Evolutionary conservation across 2,113 vertebrate genomes (phyloP), one percentile per base, ranked within the genome.

Genomic region (Bujurquina vittata): DNA sequence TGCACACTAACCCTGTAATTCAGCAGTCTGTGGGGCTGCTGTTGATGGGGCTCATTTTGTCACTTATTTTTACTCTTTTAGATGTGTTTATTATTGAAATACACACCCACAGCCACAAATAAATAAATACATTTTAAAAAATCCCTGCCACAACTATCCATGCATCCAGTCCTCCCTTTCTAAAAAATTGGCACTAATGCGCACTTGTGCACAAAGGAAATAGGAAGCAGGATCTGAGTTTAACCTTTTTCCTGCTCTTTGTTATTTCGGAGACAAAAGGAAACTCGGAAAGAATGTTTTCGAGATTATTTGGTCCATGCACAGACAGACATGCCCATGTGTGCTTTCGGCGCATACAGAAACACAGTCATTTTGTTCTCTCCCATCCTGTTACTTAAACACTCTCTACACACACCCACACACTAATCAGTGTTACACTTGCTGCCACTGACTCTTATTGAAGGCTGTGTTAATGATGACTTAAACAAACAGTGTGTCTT

Each of bases 401-500:
- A 23, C 43, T 57, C 52, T 20, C 54, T 20, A 11, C 77, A 76
- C 20, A 63, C 62, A 80, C 77, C 33, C 78, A 22, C 85, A 77
- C 60, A 83, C 75, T 62, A 73, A 85, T 85, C 73, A 80, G 62
- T 60, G 59, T 62, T 84, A 43, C 75, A 31, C 76, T 89, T 61
- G 76, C 84, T 69, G 83, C 78, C 81, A 80, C 46, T 91, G 84
- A 88, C 73, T 83, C 79, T 83, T 88, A 93, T 87, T 89, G 85
- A 90, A 89, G 56, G 63, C 79, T 87, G 35, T 14, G 81, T 80
- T 90, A 93, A 89, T 88, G 84, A 90, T 90, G 91, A 91, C 88
- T 93, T 87, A 88, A 91, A 91, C 81, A 91, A 87, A 90, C 88
- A 86, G 80, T 82, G 89, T 85, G 88, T 91, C 85, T 89, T 89